Percentiles rank a stretch among this genome's conserved stretches.
Evolutionary conservation across 2,797 vertebrate species (phyloP).

Genomic region (Chanos chanos): DNA sequence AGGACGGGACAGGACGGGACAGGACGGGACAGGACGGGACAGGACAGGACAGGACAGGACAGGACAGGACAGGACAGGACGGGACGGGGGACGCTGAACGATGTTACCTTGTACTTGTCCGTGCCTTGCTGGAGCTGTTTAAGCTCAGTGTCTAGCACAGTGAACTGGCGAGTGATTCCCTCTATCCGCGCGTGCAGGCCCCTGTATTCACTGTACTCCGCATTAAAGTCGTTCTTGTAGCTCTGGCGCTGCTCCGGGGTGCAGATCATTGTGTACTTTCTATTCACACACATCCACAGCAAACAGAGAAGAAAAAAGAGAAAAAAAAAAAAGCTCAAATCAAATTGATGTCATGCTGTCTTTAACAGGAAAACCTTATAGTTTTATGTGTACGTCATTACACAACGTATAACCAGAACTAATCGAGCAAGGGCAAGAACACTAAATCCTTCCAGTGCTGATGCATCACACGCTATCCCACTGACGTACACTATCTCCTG

Average conservation of each 20-base stretch:
- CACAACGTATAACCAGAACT: too few relatives aligned
- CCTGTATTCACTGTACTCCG: constrained; percentile 92
- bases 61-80: too few relatives aligned
- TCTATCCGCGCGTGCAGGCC: constrained; percentile 91
- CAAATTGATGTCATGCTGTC: too few relatives aligned
- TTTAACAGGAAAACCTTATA: too few relatives aligned
- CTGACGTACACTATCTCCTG: background rate
- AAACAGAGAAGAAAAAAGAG: background rate
- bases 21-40: too few relatives aligned
- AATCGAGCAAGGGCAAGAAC: too few relatives aligned
- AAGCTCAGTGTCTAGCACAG: constrained; percentile 89
- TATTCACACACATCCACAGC: constrained; percentile 51
- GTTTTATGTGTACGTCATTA: too few relatives aligned
- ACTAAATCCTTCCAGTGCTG: too few relatives aligned
- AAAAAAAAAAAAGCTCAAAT: background rate
- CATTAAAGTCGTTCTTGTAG: constrained; percentile 97
- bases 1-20: too few relatives aligned
- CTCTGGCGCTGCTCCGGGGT: constrained; percentile 91
- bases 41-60: too few relatives aligned
- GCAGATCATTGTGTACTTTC: constrained; percentile 87
- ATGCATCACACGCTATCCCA: too few relatives aligned
- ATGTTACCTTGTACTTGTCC: constrained; percentile 94
- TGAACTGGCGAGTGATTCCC: constrained; percentile 90
- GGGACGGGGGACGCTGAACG: background rate
- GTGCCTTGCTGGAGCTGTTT: constrained; percentile 90